Evolutionary conservation across 2,797 vertebrate genomes (phyloP), one percentile per base, ranked within the genome.

Genomic region (Babyrousa celebensis): DNA sequence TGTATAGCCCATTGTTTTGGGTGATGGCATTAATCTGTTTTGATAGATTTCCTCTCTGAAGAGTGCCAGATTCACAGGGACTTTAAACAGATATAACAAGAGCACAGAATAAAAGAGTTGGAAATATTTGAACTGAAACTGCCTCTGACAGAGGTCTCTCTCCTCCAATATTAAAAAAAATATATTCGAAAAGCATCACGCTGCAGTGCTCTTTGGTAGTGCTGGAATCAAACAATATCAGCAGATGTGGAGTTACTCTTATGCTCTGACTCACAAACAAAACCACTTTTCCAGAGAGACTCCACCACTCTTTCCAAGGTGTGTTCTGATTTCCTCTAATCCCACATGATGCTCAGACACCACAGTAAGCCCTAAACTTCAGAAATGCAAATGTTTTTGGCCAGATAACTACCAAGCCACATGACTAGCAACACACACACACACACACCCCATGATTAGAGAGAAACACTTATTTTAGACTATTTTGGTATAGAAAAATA

Each of bases 11-110:
- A 68, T 93, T 85, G 1, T 62, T 96, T 94, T 70, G 36, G 65
- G 85, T 85, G 78, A 90, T n/a, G 83, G 58, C 32, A 93, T 95
- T 62, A 85, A 85, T 83, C 85, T 92, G 75, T 95, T 95, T 92
- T 94, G 95, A 98, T 85, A 97, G 92, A 60, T 63, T 95, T 96
- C 11, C 60, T 65, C 74, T 84, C 78, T 77, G 70, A 90, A 94
- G 54, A 94, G 9, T 40, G 85, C n/a, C 23, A 95, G 75, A 88
- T 32, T 96, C n/a, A 85, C 11, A 85, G 68, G 79, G 43, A 94
- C 68, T 91, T 92, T 93, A 89, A 85, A 94, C 8, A 54, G 68
- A 78, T 65, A 74, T 95, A 78, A 84, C 58, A 65, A 68, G 89
- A 95, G 36, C 54, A 36, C 10, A 78, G 85, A 89, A 92, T 84